phyloP scores from a whole-genome alignment of 2,888 invertebrate species.

The Patella caerulea region DNA sequence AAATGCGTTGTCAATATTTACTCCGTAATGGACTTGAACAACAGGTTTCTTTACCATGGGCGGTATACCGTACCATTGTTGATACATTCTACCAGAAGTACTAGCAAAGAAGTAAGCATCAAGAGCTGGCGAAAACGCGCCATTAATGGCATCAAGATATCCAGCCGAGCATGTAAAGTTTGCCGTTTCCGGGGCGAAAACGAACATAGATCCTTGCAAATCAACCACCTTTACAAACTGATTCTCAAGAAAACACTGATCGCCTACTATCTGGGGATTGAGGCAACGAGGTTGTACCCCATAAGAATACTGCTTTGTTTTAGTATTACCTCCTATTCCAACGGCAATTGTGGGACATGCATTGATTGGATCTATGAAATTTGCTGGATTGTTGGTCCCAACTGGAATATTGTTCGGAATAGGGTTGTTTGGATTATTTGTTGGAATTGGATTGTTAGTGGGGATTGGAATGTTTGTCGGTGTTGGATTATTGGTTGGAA shows the following conservation, averaged over 20 bases:
- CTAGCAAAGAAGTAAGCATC: constrained; percentile 49
- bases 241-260: constrained; percentile 25
- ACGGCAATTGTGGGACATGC: neutral
- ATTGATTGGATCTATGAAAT: neutral
- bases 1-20: constrained; percentile 46
- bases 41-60: constrained; percentile 36
- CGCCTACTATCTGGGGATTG: constrained; percentile 16
- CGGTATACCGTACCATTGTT: constrained; percentile 42
- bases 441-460: no score
- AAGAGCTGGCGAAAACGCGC: constrained; percentile 43
- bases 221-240: constrained; percentile 29
- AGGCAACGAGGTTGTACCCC: constrained; percentile 31
- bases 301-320: constrained; percentile 31
- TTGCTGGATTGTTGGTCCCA: no score
- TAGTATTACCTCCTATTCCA: constrained; percentile 36
- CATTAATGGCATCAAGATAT: constrained; percentile 43
- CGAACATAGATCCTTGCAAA: constrained; percentile 18
- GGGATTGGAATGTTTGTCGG: no score
- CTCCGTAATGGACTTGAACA: constrained; percentile 48
- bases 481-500: no score
- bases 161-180: constrained; percentile 40
- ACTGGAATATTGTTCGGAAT: no score
- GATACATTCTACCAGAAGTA: constrained; percentile 45
- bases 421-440: no score
- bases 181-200: constrained; percentile 30